Base-by-base conservation (phyloP, 2,113 vertebrate species). In the Blennius ocellaris region DNA sequence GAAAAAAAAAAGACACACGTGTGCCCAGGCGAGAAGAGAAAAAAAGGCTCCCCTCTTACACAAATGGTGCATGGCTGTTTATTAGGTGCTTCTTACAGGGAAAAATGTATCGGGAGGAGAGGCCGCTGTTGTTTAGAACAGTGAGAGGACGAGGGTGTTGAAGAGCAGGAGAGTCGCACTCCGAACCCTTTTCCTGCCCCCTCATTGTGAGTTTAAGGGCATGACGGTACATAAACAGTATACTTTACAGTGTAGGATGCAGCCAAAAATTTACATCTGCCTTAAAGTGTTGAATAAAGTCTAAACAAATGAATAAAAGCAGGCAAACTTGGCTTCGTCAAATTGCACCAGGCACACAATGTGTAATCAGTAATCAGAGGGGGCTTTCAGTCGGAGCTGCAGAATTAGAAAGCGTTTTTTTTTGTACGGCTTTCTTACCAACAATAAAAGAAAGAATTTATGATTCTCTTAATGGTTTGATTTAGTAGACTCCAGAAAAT, bases 61-160 rank as follows among this genome's bases (percentile, higher is more conserved):
- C 43, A 69, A 61, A 67, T 40, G 52, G 44, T 6, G 68, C 69
- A 72, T 54, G 50, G 52, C 53, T 66, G 69, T 61, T 92, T 91
- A 93, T 96, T 96, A 94, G 96, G 93, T 94, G 87, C 72, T 87
- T 87, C 72, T 89, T 94, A 89, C 94, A 95, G 94, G 87, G 82
- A 74, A 71, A 82, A 61, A 69, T 73, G 75, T 68, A 92, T 93
- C 91, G 88, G 90, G 91, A 89, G 92, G 93, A 93, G 94, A 95
- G 93, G 87, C 82, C 71, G 52, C 73, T 82, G 68, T 76, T 83
- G 73, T 70, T 83, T n/a, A 69, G 73, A 84, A 54, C 63, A 83
- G 72, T 64, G 36, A 10, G 16, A 76, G 57, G 52, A 11, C 70
- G 41, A 44, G 58, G 57, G 62, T 67, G 15, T 45, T 78, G 72